These are phyloP conservation scores for Hipparchia sbordonii DNA, from an alignment of 2,888 invertebrate genomes.

Conservation along the genomic window DNA sequence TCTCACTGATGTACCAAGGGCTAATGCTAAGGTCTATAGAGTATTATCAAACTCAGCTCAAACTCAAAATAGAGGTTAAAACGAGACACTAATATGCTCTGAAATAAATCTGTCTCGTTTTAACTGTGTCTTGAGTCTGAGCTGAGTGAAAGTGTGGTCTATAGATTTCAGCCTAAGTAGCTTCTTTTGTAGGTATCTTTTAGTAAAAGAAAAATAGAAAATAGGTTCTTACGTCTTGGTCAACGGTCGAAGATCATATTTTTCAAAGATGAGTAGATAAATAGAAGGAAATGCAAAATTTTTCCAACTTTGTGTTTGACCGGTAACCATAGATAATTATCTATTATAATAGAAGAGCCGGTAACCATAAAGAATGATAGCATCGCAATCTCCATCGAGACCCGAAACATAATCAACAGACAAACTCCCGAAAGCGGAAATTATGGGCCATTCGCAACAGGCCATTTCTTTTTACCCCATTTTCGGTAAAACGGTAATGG, in stretches of 20 bases:
- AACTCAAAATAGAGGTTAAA: too few relatives aligned
- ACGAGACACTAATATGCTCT: too few relatives aligned
- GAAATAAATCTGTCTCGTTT: too few relatives aligned
- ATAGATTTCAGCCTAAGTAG: too few relatives aligned
- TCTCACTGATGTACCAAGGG: too few relatives aligned
- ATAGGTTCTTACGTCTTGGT: background rate
- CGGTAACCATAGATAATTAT: constrained; percentile 14
- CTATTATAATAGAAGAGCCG: background rate
- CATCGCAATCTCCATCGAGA: constrained; percentile 2
- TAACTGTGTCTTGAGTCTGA: too few relatives aligned
- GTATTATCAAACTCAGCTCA: too few relatives aligned
- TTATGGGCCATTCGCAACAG: constrained; percentile 26
- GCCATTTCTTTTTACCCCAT: constrained; percentile 13
- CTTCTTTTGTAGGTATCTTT: background rate
- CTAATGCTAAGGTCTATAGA: too few relatives aligned
- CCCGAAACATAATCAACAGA: constrained; percentile 20
- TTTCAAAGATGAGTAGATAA: background rate
- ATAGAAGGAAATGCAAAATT: constrained; percentile 9
- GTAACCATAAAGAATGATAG: constrained; percentile 13
- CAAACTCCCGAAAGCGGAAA: constrained; percentile 8
- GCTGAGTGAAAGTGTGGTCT: too few relatives aligned
- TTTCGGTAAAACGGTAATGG: constrained; percentile 25
- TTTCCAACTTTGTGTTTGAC: constrained; percentile 1
- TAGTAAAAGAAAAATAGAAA: background rate
- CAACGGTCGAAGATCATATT: background rate